Percentiles rank a stretch among this genome's conserved stretches.
Conservation (phyloP, 2,888 invertebrate genomes). For the Cecidostiba fungosa region DNA sequence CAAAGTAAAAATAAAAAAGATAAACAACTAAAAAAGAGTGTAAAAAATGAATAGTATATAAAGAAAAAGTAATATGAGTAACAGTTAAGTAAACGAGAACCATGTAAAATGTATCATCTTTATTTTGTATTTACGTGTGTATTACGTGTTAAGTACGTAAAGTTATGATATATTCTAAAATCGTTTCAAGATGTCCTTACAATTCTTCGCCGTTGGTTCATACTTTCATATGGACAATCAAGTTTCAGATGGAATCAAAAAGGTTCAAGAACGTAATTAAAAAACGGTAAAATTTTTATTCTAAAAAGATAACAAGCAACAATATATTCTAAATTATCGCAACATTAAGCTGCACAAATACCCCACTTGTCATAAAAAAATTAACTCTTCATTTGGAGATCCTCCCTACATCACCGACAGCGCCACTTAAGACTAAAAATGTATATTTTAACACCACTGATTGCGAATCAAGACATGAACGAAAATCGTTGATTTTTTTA, state of each 20-base stretch:
- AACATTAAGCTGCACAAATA: conserved; percentile 65
- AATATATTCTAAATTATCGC: conserved; percentile 69
- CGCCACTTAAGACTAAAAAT: conserved; percentile 33
- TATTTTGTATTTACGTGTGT: conserved; percentile 41
- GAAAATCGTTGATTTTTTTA: conserved; percentile 23
- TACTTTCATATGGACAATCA: conserved; percentile 16
- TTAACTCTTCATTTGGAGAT: conserved; percentile 60
- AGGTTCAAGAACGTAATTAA: conserved; percentile 63
- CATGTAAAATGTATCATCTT: conserved; percentile 38
- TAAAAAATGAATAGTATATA: background rate
- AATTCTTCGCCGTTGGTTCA: background rate
- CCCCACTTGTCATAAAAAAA: conserved; percentile 59
- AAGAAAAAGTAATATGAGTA: background rate
- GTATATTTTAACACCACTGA: conserved; percentile 14
- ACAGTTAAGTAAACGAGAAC: conserved; percentile 39
- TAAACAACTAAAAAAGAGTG: background rate
- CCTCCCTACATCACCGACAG: conserved; percentile 49
- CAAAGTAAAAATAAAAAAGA: background rate
- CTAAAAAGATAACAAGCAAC: conserved; percentile 75
- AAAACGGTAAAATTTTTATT: conserved; percentile 75
- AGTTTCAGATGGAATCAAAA: conserved; percentile 40
- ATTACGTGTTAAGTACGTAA: conserved; percentile 28
- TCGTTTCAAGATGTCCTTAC: background rate
- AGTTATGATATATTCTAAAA: conserved; percentile 38
- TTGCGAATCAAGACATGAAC: background rate